Evolutionary conservation across 2,797 vertebrate species (phyloP), one percentile per base, ranked within the genome.

Genomic region (Nannoperca australis): DNA sequence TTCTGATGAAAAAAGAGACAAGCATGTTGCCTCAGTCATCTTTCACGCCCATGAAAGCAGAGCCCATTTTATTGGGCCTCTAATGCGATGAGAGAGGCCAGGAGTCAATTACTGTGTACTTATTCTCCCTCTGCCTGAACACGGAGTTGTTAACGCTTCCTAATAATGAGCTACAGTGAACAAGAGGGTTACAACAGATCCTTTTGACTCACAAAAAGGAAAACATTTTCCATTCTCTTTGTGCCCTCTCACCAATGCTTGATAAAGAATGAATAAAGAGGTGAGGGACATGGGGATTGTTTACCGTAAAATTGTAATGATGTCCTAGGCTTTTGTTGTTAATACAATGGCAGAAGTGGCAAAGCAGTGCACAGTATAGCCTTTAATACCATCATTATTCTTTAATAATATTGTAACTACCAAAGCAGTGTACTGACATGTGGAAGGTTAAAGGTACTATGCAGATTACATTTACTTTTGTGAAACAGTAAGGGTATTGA

Each of bases 71-170:
- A 89, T 86, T 88, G 85, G 80, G 82, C 82, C 81, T 86, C 83
- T 89, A 88, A 91, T 85, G 84, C 78, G 80, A 91, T 78, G 90
- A 90, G 84, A 78, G 85, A 86, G 92, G 91, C 79, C 90, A 93
- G 75, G 84, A 92, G 92, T 94, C 93, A 94, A 92, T 93, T 92
- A 92, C 91, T 91, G 89, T 91, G 88, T 93, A 88, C 89, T 91
- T 92, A 89, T 88, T 89, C 88, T 89, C 82, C 84, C 89, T 76
- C 74, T 85, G 85, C 72, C 76, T 82, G 84, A 90, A 90, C 85
- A 84, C 24, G 32, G 86, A 90, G 89, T 93, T 92, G 93, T 93
- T 93, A 93, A 91, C 83, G 76, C 82, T 75, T 89, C 78, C 86
- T 92, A 90, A 93, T 92, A 94, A 94, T 88, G 85, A 88, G 82